A percentile compares a stretch with the other conserved stretches of the same genome.
Evolutionary conservation across 2,888 invertebrate genomes (phyloP).

Genomic region (Drosophila rubida): DNA sequence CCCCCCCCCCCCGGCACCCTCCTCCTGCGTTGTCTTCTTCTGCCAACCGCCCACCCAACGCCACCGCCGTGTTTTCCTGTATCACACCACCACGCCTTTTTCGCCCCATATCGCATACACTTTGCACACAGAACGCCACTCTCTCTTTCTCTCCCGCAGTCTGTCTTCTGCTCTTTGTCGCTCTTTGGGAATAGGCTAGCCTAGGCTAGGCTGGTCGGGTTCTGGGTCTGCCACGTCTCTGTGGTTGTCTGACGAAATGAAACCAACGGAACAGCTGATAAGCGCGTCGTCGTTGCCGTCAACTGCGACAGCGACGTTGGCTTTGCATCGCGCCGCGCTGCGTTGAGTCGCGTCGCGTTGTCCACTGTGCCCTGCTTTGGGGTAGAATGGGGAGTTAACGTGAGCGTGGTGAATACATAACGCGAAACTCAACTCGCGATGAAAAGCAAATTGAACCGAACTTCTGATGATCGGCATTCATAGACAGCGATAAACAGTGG

Average conservation of each 20-base stretch:
- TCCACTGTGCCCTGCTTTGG: not conserved
- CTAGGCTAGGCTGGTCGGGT: conserved; percentile 30
- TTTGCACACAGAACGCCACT: conserved; percentile 20
- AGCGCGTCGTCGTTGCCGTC: conserved; percentile 27
- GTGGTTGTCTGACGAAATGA: conserved; percentile 49
- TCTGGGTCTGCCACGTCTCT: conserved; percentile 49
- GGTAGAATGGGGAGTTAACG: not conserved
- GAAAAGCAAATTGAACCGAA: conserved; percentile 2
- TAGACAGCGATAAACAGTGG: not conserved
- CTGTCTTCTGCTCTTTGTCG: conserved; percentile 1
- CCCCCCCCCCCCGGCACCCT: not conserved
- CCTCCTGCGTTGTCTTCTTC: not conserved
- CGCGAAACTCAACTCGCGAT: conserved; percentile 15
- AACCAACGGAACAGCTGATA: conserved; percentile 70
- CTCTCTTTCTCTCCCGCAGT: conserved; percentile 3
- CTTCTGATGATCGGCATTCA: conserved; percentile 15
- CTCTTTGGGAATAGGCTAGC: not conserved
- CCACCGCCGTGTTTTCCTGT: not conserved
- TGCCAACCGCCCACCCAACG: not conserved
- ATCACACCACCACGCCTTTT: conserved; percentile 18
- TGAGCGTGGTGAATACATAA: conserved; percentile 37
- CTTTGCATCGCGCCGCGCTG: not conserved
- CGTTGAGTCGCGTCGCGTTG: not conserved
- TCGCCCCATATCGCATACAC: conserved; percentile 22
- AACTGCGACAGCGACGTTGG: not conserved